A percentile compares a stretch with the other conserved stretches of the same genome.
phyloP scores from a whole-genome alignment of 2,113 vertebrate genomes.

The Dasypus novemcinctus region DNA sequence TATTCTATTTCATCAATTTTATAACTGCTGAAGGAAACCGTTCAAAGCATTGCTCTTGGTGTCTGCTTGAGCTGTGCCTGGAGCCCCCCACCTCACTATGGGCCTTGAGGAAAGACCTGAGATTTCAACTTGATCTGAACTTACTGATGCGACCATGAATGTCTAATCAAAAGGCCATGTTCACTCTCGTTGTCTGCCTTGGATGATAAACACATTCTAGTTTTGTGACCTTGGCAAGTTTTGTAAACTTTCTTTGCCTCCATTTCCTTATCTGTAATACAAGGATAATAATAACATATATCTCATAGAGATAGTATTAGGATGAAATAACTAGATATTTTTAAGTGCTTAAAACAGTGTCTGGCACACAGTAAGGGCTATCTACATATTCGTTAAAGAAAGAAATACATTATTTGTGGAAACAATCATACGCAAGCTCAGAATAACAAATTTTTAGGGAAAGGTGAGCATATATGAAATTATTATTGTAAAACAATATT shows the following conservation, averaged over 20 bases:
- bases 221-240: neutral
- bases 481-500: neutral
- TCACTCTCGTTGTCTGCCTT: neutral
- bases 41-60: constrained; percentile 42
- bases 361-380: neutral
- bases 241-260: neutral
- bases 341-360: neutral
- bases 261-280: neutral
- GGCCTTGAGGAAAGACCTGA: neutral
- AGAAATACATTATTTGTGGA: neutral
- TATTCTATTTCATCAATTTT: constrained; percentile 60
- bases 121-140: neutral
- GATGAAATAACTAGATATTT: neutral
- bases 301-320: neutral
- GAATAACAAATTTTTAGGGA: neutral
- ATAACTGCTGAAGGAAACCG: constrained; percentile 34
- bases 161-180: neutral
- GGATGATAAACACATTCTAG: neutral
- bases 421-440: neutral
- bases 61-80: accelerated
- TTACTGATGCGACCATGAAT: neutral
- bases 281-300: neutral
- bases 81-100: neutral
- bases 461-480: neutral
- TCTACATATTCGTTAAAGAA: neutral